These are phyloP conservation scores for Semotilus atromaculatus DNA, from an alignment of 2,797 vertebrate genomes.

Conservation along the genomic window DNA sequence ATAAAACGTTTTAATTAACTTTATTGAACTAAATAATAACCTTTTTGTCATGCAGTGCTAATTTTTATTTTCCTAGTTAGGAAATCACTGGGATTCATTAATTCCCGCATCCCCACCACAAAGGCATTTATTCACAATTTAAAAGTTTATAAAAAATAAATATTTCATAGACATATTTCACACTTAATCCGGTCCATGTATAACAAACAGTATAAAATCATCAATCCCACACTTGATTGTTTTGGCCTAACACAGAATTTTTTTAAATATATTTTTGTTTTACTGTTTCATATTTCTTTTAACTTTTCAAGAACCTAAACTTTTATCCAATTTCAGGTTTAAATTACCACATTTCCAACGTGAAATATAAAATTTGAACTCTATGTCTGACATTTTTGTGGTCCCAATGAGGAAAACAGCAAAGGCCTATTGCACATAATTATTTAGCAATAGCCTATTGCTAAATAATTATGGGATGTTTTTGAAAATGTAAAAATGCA, in stretches of 20 bases:
- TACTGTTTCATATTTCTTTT: no score
- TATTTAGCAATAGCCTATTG: no score
- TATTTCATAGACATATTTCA: no score
- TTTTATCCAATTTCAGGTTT: not conserved
- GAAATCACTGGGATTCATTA: not conserved
- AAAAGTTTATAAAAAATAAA: no score
- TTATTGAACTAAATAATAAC: conserved; percentile 5
- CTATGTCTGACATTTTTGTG: no score
- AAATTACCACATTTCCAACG: not conserved
- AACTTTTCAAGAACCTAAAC: not conserved
- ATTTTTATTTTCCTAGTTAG: not conserved
- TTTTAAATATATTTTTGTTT: not conserved
- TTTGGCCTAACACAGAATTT: not conserved
- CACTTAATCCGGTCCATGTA: no score
- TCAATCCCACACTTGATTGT: not conserved
- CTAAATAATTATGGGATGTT: no score
- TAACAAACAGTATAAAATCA: not conserved
- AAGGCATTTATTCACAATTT: not conserved
- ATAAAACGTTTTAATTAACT: not conserved
- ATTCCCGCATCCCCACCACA: not conserved
- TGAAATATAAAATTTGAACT: no score
- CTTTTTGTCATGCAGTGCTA: no score
- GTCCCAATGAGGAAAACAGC: no score
- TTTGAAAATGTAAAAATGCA: no score
- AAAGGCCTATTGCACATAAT: no score